Base-by-base conservation (phyloP, 1,140 invertebrate species). In the Tetragonula clypearis region DNA sequence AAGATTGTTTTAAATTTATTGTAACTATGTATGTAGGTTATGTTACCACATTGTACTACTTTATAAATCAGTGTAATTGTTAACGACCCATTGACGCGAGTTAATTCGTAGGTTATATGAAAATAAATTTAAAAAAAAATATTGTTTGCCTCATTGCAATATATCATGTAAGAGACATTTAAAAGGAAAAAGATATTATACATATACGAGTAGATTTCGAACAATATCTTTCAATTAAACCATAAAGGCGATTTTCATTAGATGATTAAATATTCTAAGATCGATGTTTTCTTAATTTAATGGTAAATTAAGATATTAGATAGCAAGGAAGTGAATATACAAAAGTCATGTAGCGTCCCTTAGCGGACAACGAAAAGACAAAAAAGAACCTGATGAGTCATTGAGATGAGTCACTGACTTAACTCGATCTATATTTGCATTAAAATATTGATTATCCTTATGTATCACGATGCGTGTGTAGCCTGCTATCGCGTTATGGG, bases 401-500 rank as follows among this genome's bases (percentile, higher is more conserved):
- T 74, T 69, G 58, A 58, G 72, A 88, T 73, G 85, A 81, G 77
- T 77, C 76, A 69, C 72, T 60, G 81, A 62, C 23, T 4, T n/a
- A 88, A 72, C 30, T 79, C 69, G 80, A 26, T 77, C 80, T 79
- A 86, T 87, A 90, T 90, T 88, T 72, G 69, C 76, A 86, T 91
- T 87, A 75, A 71, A 88, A 88, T 87, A 89, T 91, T 69, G 26
- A 73, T 71, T 79, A 69, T 69, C n/a, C 53, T 23, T 62, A 62
- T 23, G 60, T n/a, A 23, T 21, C 19, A 35, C 5, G 6, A 55
- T 56, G 6, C 14, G 17, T n/a, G 23, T 41, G 35, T 56, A 65
- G 19, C 60, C 56, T 76, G 55, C 23, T 2, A 23, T 78, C 53
- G 41, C 56, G 53, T 81, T 60, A 68, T 49, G 19, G 41, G 11